Conservation (phyloP, 2,797 vertebrate genomes). For the Sebastes jordani region DNA sequence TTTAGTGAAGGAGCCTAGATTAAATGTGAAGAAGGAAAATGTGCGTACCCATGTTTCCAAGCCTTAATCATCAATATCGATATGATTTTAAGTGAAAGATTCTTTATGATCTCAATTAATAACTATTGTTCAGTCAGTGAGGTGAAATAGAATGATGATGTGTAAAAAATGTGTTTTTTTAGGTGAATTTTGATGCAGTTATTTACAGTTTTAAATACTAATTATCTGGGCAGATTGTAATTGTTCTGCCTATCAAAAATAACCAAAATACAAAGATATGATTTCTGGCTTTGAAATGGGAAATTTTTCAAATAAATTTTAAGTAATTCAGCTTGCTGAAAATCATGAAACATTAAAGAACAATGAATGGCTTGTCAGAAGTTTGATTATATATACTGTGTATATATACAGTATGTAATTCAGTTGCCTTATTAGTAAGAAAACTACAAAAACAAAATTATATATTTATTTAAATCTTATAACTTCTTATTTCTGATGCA, state of each 20-base stretch:
- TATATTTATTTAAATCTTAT: too few relatives aligned
- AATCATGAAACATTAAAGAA: not conserved
- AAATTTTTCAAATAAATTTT: not conserved
- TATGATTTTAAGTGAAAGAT: not conserved
- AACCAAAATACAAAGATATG: rapidly evolving
- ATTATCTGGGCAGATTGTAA: not conserved
- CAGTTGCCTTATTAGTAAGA: rapidly evolving
- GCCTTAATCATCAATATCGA: not conserved
- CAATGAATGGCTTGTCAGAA: not conserved
- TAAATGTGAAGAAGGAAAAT: not conserved
- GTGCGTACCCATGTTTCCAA: not conserved
- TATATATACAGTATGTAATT: not conserved
- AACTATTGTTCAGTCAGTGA: rapidly evolving
- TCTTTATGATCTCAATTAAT: not conserved
- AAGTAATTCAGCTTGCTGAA: not conserved
- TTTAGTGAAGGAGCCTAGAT: not conserved
- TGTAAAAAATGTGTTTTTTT: not conserved
- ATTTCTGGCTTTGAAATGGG: not conserved
- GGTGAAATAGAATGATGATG: not conserved
- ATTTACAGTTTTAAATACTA: not conserved
- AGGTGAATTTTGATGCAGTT: not conserved
- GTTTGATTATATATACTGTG: not conserved
- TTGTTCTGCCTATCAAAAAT: not conserved
- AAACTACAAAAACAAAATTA: not conserved
- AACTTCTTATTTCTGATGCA: not conserved